Evolutionary conservation across 2,797 vertebrate genomes (phyloP).

Genomic region (Thamnophis elegans): DNA sequence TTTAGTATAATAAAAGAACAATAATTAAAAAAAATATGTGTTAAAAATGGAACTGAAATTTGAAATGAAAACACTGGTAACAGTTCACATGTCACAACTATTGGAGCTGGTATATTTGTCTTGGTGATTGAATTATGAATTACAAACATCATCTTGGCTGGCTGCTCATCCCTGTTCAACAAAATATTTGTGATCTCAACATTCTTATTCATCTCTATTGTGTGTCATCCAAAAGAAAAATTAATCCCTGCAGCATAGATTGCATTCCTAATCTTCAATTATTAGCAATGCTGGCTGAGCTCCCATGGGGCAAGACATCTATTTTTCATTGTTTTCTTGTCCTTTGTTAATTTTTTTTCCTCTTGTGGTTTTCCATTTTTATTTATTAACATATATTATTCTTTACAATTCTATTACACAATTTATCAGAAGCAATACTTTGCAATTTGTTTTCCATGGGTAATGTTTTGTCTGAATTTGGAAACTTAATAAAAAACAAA

Average conservation of each 20-base stretch:
- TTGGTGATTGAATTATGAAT: background rate
- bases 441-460: background rate
- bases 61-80: background rate
- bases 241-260: background rate
- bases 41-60: background rate
- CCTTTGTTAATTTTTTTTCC: background rate
- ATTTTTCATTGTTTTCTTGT: background rate
- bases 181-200: background rate
- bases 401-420: background rate
- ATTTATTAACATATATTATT: slow-evolving; percentile 12
- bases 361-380: background rate
- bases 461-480: background rate
- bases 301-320: background rate
- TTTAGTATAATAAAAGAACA: background rate
- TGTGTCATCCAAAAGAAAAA: background rate
- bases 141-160: background rate
- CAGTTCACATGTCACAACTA: too few species aligned
- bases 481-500: background rate
- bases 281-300: background rate
- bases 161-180: background rate
- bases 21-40: background rate
- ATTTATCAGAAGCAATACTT: background rate
- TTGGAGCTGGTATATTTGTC: background rate
- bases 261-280: background rate
- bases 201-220: background rate